Evolutionary conservation across 2,113 vertebrate species (phyloP).

Genomic region (Chauna torquata): DNA sequence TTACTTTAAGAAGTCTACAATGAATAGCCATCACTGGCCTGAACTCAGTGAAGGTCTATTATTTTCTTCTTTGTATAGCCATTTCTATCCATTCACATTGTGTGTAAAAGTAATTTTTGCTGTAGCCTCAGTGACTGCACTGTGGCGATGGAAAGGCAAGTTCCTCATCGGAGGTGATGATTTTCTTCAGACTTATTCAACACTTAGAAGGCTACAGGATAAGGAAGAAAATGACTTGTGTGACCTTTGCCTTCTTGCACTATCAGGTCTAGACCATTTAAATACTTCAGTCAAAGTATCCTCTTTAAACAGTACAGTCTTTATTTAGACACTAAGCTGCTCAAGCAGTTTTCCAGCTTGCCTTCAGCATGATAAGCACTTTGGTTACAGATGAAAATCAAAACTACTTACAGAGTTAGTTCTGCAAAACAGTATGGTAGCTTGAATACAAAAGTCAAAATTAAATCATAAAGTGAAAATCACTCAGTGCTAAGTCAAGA

Average conservation of each 20-base stretch:
- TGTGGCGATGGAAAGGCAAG: background rate
- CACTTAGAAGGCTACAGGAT: background rate
- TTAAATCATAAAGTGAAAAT: background rate
- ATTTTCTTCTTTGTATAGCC: background rate
- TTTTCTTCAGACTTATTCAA: background rate
- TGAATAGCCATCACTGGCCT: background rate
- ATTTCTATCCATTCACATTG: background rate
- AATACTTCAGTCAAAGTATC: slow-evolving; percentile 28
- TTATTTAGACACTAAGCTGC: slow-evolving; percentile 59
- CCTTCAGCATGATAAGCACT: background rate
- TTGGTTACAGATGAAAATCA: background rate
- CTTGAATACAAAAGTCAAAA: background rate
- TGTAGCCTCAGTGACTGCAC: background rate
- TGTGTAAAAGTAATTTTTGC: background rate
- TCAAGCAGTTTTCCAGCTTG: slow-evolving; percentile 28
- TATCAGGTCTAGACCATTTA: slow-evolving; percentile 12
- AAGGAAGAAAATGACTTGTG: background rate
- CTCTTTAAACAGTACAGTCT: slow-evolving; percentile 49
- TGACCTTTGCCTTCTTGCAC: slow-evolving; percentile 51
- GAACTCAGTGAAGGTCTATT: background rate
- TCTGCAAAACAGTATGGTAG: background rate
- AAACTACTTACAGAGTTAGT: background rate
- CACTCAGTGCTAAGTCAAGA: background rate
- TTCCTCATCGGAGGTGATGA: fast-evolving
- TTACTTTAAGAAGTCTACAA: background rate